Base-by-base conservation (phyloP, 2,113 vertebrate species). In the Etia nguti region DNA sequence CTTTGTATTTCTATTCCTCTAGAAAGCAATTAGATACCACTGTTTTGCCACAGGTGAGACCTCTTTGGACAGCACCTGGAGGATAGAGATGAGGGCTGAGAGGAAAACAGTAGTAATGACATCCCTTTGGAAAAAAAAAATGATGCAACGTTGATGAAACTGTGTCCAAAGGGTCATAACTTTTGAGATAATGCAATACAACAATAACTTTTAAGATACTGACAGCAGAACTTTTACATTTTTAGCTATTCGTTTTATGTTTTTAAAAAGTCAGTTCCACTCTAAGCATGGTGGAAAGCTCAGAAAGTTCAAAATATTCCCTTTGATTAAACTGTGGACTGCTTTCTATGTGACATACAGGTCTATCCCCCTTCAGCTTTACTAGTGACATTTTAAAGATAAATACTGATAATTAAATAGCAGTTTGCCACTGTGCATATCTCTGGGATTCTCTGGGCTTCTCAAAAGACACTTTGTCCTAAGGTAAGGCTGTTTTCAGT, bases 71-170 rank as follows among this genome's bases (percentile, higher is more conserved):
- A 84, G 41, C 84, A 89, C 79, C 90, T 83, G 68, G 93, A 88
- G 94, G 91, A 86, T 90, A 80, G 22, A 83, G n/a, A 48, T 1
- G 18, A 31, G 15, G n/a, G 36, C 59, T 24, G 46, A 80, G 62
- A 81, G 65, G 38, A 73, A 89, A 90, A 88, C 87, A 86, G 57
- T 77, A 68, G 52, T 82, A 79, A 89, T 83, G 83, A 82, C 26
- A 48, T 93, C 89, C 59, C 92, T 83, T 81, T 15, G 79, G 92
- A 56, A 46, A 85, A 75, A 75, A 15, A 9, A 15, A 38, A 41
- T 94, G 90, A 93, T 93, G 92, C 34, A 93, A 94, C 41, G 6
- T 52, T 86, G 55, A 87, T 87, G 85, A 83, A 86, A 92, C 86
- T 59, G n/a, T 85, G 54, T 84, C 75, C 8, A 9, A 86, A 10